phyloP scores from a whole-genome alignment of 2,888 invertebrate species.

The Xanthostigma xanthostigma region DNA sequence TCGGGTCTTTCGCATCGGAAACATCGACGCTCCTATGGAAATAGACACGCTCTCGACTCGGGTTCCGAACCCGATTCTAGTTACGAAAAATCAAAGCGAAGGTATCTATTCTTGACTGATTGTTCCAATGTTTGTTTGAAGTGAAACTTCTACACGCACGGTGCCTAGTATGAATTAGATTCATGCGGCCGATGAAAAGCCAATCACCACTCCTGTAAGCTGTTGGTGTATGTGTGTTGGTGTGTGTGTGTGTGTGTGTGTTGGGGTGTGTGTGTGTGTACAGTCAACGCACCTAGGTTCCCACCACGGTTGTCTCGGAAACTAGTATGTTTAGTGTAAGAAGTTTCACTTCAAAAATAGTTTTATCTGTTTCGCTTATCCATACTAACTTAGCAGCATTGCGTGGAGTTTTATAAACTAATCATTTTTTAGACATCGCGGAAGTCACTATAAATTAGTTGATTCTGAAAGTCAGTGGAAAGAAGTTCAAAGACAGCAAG shows the following conservation, averaged over 20 bases:
- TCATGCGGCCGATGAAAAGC: no score
- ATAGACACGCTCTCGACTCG: slow-evolving; percentile 44
- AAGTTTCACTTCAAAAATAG: not conserved
- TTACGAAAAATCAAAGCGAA: slow-evolving; percentile 16
- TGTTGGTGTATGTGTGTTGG: no score
- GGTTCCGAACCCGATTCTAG: slow-evolving; percentile 57
- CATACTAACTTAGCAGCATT: no score
- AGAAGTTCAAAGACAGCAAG: slow-evolving; percentile 66
- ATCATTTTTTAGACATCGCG: slow-evolving; percentile 25
- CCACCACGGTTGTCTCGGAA: no score
- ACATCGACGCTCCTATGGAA: slow-evolving; percentile 56
- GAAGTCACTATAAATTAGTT: slow-evolving; percentile 50
- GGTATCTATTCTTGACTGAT: not conserved
- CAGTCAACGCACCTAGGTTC: no score
- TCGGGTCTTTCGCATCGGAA: slow-evolving; percentile 67
- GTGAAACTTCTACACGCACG: not conserved
- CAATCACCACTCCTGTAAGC: no score
- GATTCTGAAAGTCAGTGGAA: slow-evolving; percentile 83
- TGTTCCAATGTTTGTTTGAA: slow-evolving; percentile 6
- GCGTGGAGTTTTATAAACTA: not conserved
- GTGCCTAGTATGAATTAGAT: no score
- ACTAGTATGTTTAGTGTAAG: no score
- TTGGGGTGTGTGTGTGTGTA: no score
- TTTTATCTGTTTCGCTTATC: no score
- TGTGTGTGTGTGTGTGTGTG: no score